Conservation (phyloP, 2,888 invertebrate genomes). For the Acanthosepion pharaonis region DNA sequence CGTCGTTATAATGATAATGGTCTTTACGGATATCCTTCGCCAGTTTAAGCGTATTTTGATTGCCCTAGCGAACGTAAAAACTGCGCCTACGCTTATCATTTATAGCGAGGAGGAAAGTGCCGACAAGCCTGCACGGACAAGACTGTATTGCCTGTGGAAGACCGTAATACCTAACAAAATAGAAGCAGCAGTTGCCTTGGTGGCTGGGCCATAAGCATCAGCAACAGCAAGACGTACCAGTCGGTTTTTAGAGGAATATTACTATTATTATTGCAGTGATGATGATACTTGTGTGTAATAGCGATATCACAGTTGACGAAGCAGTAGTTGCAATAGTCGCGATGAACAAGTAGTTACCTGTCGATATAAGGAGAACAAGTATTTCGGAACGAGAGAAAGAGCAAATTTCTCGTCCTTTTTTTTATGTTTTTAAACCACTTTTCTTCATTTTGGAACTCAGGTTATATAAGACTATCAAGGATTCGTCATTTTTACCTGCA, state of each 20-base stretch:
- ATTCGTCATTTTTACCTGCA: too few relatives aligned
- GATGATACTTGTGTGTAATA: neutral
- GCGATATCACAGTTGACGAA: neutral
- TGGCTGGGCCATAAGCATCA: neutral
- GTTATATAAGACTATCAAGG: neutral
- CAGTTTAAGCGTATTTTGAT: neutral
- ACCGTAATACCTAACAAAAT: neutral
- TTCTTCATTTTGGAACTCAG: neutral
- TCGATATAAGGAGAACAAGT: neutral
- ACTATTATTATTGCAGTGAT: neutral
- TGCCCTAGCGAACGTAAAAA: conserved; percentile 5
- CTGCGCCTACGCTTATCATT: conserved; percentile 33
- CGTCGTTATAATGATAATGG: neutral
- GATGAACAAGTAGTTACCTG: neutral
- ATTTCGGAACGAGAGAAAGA: neutral
- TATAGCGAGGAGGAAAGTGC: neutral
- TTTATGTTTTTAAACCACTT: neutral
- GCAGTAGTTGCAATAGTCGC: neutral
- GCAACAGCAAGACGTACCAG: neutral
- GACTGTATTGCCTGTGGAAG: neutral
- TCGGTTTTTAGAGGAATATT: neutral
- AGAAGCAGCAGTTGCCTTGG: neutral
- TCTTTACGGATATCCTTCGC: conserved; percentile 33
- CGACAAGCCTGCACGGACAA: neutral
- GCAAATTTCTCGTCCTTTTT: neutral